These are phyloP conservation scores for Diarsia rubi DNA, from an alignment of 2,888 invertebrate species.

Conservation along the genomic window DNA sequence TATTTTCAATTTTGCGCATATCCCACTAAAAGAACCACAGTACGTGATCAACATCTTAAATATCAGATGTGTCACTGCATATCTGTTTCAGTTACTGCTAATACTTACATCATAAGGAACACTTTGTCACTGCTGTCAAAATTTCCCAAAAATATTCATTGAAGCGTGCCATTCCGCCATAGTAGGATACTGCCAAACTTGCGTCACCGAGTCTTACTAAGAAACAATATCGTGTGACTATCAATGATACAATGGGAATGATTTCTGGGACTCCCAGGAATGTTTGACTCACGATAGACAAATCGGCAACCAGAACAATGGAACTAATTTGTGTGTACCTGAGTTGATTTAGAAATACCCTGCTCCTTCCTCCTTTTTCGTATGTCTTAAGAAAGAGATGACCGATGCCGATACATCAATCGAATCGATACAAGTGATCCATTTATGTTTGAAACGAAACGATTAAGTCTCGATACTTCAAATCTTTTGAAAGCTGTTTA, in stretches of 20 bases:
- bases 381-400: slow-evolving; percentile 43
- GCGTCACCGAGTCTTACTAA: slow-evolving; percentile 56
- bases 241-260: slow-evolving; percentile 61
- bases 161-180: slow-evolving; percentile 25
- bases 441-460: slow-evolving; percentile 51
- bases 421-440: slow-evolving; percentile 29
- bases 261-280: slow-evolving; percentile 65
- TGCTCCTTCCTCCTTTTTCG: slow-evolving; percentile 23
- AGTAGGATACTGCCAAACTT: slow-evolving; percentile 32
- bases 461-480: slow-evolving; percentile 50
- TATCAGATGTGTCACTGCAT: slow-evolving; percentile 44
- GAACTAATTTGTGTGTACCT: slow-evolving; percentile 59
- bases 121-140: slow-evolving; percentile 33
- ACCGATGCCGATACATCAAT: slow-evolving; percentile 40
- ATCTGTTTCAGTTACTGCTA: slow-evolving; percentile 18
- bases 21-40: slow-evolving; percentile 1
- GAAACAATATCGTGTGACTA: slow-evolving; percentile 59
- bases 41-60: slow-evolving; percentile 30
- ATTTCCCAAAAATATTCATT: slow-evolving; percentile 48
- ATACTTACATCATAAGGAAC: slow-evolving; percentile 17
- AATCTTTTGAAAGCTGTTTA: slow-evolving; percentile 50
- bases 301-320: slow-evolving; percentile 63
- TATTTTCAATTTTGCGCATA: slow-evolving; percentile 2
- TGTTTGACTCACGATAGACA: slow-evolving; percentile 64
- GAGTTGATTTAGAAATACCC: slow-evolving; percentile 60